Evolutionary conservation across 2,888 invertebrate genomes (phyloP), one percentile per base, ranked within the genome.

Genomic region (Harpagoxenus sublaevis): DNA sequence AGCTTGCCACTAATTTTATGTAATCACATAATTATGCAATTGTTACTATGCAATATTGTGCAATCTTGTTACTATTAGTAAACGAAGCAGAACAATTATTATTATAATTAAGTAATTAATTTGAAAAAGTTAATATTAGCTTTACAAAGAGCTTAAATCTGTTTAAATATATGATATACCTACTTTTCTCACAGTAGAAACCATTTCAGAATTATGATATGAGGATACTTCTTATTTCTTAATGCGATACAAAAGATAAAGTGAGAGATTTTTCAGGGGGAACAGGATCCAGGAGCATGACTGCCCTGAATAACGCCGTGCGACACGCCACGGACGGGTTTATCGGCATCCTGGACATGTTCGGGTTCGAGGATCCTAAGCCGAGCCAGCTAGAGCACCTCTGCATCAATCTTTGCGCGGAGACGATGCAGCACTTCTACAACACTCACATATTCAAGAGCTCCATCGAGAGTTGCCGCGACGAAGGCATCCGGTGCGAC

Each of bases 381-480:
- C 98, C 98, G 1, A 97, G 98, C 92, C 98, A 98, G 90, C 96
- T 99, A 91, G 99, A 99, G 95, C 99, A 99, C 95, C 96, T 99
- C 85, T 99, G 99, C 95, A 98, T 98, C 92, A 99, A 99, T 95
- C 96, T 99, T 86, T 99, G 99, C 95, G 98, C 99, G 0, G 99
- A 99, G 96, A 99, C 99, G 51, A 98, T 99, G 98, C 99, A 99
- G 95, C 99, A 99, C 95, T 99, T 99, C 95, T 99, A 99, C 96
- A 99, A 99, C 95, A 99, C 99, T 78, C 99, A 99, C 95, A 98
- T 99, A 91, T 99, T 99, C 95, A 99, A 99, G 95, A 98, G 98
- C 35, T 97, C 98, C 90, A 98, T 98, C 88, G 99, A 99, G 95
- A 98, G 99, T 78, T 98, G 99, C 93, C 96, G 98, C 87, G 99